Base-by-base conservation (phyloP, 2,888 invertebrate species). In the Chloromyia formosa region DNA sequence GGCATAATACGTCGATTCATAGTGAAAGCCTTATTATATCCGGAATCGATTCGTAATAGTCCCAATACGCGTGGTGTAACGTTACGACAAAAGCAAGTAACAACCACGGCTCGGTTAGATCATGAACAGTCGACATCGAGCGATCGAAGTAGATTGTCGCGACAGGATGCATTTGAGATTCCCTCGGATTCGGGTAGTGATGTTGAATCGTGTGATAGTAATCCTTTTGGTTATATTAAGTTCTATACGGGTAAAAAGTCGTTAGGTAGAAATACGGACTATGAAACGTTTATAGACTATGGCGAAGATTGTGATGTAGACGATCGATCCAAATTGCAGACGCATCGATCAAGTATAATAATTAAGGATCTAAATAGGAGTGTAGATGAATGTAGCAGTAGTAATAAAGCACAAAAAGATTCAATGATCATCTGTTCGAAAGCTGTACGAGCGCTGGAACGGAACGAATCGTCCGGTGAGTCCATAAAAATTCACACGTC, bases 1-100 rank as follows among this genome's bases (percentile, higher is more conserved):
- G 92, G 91, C 82, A 86, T 91, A 14, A 90, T 94, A 77, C 90
- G 90, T 12, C 87, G 91, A 76, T 89, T 90, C 81, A 88, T 94
- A 82, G 87, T 94, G 75, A 92, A 93, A 83, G 89, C 91, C 81
- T 86, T 94, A 69, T 86, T 94, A 66, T 94, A 94, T 82, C 86
- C 88, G 1, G 88, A 90, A 83, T 88, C 89, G 76, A 83, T 88
- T 22, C 86, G 87, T 80, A 87, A 87, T 80, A 86, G 88, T 77
- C 88, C 89, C 82, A 80, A 88, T 76, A 86, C 86, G 74, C 80
- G 83, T 74, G 89, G 90, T 73, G 87, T 86, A 77, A 84, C 89
- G 76, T 73, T 78, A 81, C 84, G 90, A 68, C 86, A 86, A 78
- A 87, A 88, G 74, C 83, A 84, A 73, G 86, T 86, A 18, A 82